These are phyloP conservation scores for Pampusana beccarii DNA, from an alignment of 2,113 vertebrate genomes.

Conservation along the genomic window DNA sequence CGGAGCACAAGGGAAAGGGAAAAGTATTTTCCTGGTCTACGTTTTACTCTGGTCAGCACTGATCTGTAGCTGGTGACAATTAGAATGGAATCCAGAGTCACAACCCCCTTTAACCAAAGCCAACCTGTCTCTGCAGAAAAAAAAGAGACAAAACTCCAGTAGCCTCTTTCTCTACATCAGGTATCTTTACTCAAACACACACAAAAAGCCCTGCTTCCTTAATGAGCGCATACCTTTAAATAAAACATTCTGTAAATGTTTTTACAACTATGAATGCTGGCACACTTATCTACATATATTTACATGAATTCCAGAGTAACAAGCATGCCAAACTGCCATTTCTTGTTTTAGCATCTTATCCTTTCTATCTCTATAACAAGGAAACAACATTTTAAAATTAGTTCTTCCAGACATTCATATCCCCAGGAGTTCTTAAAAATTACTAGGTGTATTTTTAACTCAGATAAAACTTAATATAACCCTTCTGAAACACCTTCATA, in stretches of 20 bases:
- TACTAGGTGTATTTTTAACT: neutral
- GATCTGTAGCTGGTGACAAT: neutral
- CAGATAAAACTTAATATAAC: neutral
- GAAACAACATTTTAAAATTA: neutral
- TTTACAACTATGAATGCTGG: neutral
- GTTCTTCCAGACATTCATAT: neutral
- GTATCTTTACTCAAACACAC: neutral
- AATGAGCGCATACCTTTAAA: neutral
- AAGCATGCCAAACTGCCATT: neutral
- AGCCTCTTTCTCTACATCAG: neutral
- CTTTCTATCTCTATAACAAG: neutral
- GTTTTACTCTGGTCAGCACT: accelerated
- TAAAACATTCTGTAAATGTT: neutral
- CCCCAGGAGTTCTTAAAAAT: neutral
- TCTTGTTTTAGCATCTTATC: neutral
- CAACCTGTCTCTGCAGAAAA: neutral
- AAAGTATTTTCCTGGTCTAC: neutral
- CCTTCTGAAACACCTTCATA: neutral
- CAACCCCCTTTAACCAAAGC: neutral
- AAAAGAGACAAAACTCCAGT: neutral
- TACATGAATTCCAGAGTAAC: neutral
- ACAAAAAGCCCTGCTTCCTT: neutral
- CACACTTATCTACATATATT: neutral
- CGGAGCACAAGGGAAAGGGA: neutral
- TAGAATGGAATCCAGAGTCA: neutral